phyloP scores from a whole-genome alignment of 2,888 invertebrate species.

The Myopa tessellatipennis region DNA sequence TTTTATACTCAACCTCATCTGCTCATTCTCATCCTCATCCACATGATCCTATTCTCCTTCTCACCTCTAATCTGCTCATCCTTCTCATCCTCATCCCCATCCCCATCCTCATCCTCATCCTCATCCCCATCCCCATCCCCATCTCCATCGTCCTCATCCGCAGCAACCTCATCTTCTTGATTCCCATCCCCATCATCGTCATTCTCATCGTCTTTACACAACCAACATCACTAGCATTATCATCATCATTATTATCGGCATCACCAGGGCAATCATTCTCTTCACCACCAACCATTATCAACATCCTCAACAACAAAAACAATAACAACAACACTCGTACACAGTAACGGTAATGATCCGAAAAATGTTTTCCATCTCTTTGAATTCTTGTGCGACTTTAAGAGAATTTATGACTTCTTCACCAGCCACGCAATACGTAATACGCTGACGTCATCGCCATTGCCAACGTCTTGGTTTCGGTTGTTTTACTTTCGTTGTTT shows the following conservation, averaged over 20 bases:
- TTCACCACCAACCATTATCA: background rate
- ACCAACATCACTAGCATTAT: background rate
- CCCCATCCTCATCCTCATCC: no score
- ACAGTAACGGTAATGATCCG: slow-evolving; percentile 39
- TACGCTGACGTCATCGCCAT: background rate
- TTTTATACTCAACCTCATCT: no score
- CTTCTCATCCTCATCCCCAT: no score
- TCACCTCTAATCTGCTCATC: no score
- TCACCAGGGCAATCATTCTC: background rate
- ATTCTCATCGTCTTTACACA: background rate
- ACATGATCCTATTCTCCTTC: no score
- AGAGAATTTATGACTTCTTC: slow-evolving; percentile 34
- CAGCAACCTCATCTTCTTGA: background rate
- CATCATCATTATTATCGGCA: background rate
- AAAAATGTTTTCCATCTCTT: slow-evolving; percentile 35
- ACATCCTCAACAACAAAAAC: background rate
- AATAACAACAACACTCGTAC: background rate
- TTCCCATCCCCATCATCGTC: background rate
- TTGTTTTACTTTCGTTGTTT: background rate
- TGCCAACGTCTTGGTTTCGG: background rate
- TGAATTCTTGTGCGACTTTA: background rate
- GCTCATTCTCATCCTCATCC: no score
- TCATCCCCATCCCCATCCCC: no score
- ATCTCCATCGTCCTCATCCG: no score
- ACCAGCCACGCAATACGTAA: slow-evolving; percentile 11